Conservation (phyloP, 2,113 vertebrate species). For the Leuciscus idus region DNA sequence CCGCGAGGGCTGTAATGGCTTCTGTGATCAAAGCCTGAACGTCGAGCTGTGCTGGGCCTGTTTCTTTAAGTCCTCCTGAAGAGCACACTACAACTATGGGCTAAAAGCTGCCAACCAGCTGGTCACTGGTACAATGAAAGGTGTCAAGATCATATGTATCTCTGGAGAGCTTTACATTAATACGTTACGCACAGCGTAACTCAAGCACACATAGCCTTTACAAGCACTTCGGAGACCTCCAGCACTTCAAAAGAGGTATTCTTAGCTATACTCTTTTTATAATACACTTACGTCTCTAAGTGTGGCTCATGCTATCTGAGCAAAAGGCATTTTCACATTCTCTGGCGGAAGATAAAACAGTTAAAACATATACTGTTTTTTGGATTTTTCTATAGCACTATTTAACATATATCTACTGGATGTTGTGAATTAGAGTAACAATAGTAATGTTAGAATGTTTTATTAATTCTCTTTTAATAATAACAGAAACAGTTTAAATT, state of each 20-base stretch:
- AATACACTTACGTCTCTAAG: slow-evolving; percentile 1
- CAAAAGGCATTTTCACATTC: slow-evolving; percentile 2
- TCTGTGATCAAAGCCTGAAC: slow-evolving; percentile 35
- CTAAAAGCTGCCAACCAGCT: slow-evolving; percentile 20
- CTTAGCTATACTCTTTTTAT: background rate
- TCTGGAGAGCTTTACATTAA: slow-evolving; percentile 27
- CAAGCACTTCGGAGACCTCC: background rate
- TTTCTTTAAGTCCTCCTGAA: slow-evolving; percentile 35
- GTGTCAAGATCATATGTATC: slow-evolving; percentile 27
- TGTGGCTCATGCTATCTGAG: background rate
- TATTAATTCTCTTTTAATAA: too few relatives aligned
- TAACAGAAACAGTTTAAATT: too few relatives aligned
- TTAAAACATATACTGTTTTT: background rate
- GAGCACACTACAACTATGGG: background rate
- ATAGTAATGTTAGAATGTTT: too few relatives aligned
- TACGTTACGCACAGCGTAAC: background rate
- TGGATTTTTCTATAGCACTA: background rate
- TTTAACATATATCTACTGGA: background rate
- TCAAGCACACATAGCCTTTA: slow-evolving; percentile 9
- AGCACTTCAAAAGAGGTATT: slow-evolving; percentile 27
- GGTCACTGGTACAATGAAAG: slow-evolving; percentile 37
- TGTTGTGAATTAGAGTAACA: too few relatives aligned
- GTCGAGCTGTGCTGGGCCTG: background rate
- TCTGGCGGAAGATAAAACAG: background rate
- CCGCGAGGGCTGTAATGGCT: slow-evolving; percentile 12